Evolutionary conservation across 1,140 invertebrate species (phyloP), one percentile per base, ranked within the genome.

Genomic region (Formica exsecta): DNA sequence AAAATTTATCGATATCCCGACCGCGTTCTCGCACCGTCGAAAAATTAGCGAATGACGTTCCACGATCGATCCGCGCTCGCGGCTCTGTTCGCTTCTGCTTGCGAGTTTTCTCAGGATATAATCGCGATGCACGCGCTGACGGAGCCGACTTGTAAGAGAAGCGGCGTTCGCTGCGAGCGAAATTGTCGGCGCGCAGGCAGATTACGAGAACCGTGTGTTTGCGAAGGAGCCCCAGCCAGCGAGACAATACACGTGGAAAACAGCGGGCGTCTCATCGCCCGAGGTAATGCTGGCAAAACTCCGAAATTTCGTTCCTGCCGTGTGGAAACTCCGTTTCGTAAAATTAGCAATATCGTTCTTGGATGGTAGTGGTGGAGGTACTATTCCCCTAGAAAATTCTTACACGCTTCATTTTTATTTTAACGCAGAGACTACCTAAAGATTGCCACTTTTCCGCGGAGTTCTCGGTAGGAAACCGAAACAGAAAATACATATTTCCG

Each of bases 141-240:
- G 29, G 29, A 79, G 32, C 32, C n/a, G 57, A 48, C 9, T 77
- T 38, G 13, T 2, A n/a, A 25, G 19, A 0, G 48, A 3, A 41
- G 25, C 19, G 29, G 5, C 32, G 32, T 22, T 68, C n/a, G 44
- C 44, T 36, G 44, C 76, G 44, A 79, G 29, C 76, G n/a, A 54
- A 38, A 68, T 54, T 54, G n/a, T 22, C 64, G 64, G 19, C 36
- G 64, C 32, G 8, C 61, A 44, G 41, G 13, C 76, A 36, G 44
- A 22, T 36, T 79, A 29, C 41, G 75, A 64, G 32, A 76, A 32
- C 38, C 25, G 19, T 64, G 74, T 64, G 74, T 76, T 76, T 64
- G 59, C 59, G 74, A 29, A 64, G 6, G 62, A 11, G 38, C 59
- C 22, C 8, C 74, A 19, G 1, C 32, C 25, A 25, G 19, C 29